Evolutionary conservation across 2,888 invertebrate species (phyloP).

Genomic region (Thereva unica): DNA sequence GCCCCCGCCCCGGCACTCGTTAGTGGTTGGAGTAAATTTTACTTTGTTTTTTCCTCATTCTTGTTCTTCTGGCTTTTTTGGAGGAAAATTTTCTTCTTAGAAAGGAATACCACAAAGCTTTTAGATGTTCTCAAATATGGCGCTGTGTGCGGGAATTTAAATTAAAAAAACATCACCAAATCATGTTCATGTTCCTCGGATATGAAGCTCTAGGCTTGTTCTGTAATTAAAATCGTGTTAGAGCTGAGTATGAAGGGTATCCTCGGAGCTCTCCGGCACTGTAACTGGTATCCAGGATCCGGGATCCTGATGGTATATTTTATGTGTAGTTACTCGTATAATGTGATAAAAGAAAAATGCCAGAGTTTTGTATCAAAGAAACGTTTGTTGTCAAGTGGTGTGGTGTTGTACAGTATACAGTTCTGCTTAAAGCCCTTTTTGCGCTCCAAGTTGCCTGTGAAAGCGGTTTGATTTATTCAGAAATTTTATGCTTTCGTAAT

Average conservation of each 20-base stretch:
- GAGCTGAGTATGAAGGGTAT: conserved; percentile 7
- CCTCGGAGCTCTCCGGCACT: too few relatives aligned
- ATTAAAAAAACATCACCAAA: conserved; percentile 32
- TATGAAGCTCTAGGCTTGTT: conserved; percentile 35
- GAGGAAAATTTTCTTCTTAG: conserved; percentile 28
- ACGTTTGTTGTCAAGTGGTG: too few relatives aligned
- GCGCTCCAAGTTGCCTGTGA: too few relatives aligned
- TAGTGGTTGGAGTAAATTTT: conserved; percentile 12
- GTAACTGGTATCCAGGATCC: too few relatives aligned
- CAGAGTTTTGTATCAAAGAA: too few relatives aligned
- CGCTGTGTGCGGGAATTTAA: conserved; percentile 31
- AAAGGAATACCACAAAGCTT: conserved; percentile 33
- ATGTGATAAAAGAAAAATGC: too few relatives aligned
- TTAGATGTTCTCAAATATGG: conserved; percentile 34
- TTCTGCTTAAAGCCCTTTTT: too few relatives aligned
- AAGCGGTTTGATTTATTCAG: too few relatives aligned
- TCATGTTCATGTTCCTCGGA: conserved; percentile 28
- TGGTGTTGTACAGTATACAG: too few relatives aligned
- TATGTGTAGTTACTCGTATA: too few relatives aligned
- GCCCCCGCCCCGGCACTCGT: neutral
- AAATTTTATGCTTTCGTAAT: too few relatives aligned
- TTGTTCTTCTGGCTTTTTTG: conserved; percentile 20
- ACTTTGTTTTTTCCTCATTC: conserved; percentile 27
- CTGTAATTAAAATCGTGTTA: conserved; percentile 37
- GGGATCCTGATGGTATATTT: too few relatives aligned